Percentiles rank a stretch among this genome's conserved stretches.
These are phyloP conservation scores for Trachelus troglodyta DNA, from an alignment of 2,888 invertebrate species.

Conservation along the genomic window DNA sequence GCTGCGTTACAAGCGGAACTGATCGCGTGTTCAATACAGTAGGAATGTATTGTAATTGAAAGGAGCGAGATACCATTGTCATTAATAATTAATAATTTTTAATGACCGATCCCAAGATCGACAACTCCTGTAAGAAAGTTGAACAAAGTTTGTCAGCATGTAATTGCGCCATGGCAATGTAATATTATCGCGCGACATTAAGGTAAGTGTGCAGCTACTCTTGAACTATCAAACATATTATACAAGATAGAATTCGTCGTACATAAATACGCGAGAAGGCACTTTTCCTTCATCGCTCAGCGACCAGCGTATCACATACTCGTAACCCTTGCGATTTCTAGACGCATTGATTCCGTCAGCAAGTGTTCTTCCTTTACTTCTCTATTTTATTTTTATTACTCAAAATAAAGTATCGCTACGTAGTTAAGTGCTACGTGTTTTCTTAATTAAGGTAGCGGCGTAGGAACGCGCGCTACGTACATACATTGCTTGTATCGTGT, in stretches of 20 bases:
- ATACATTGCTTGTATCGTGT: background rate
- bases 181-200: background rate
- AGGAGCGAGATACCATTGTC: background rate
- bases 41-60: background rate
- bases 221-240: background rate
- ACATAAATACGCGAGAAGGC: conserved; percentile 2
- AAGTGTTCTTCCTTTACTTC: conserved; percentile 13
- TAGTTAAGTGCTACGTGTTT: conserved; percentile 35
- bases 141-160: background rate
- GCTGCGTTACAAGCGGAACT: background rate
- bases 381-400: conserved; percentile 35
- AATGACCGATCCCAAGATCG: background rate
- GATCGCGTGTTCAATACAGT: background rate
- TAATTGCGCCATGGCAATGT: background rate
- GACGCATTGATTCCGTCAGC: background rate
- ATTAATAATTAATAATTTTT: background rate
- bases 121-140: background rate
- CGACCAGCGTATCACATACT: background rate
- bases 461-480: background rate
- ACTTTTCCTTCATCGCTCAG: conserved; percentile 1
- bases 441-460: background rate
- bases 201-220: background rate
- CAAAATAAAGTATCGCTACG: conserved; percentile 45
- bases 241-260: background rate
- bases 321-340: background rate